Conservation (phyloP, 1,140 invertebrate species). For the Conus betulinus region DNA sequence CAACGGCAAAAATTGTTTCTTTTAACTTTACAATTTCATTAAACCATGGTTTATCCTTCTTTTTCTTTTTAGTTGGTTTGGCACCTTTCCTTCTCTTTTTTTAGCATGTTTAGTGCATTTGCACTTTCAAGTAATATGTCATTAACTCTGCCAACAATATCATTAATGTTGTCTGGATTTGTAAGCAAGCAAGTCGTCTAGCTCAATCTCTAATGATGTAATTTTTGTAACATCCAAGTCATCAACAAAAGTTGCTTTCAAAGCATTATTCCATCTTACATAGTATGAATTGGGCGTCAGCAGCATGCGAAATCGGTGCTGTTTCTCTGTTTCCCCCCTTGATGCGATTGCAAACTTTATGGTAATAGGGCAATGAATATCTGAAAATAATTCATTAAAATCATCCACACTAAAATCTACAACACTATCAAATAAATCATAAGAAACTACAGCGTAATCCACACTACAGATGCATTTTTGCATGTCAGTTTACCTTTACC, state of each 20-base stretch:
- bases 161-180: not conserved
- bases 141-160: not conserved
- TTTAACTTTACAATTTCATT: not conserved
- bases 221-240: not conserved
- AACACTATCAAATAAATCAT: slow-evolving; percentile 1
- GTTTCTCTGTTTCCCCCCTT: not conserved
- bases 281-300: too few species aligned
- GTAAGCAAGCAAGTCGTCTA: not conserved
- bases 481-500: not conserved
- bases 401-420: not conserved
- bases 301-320: not conserved
- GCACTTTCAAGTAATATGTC: not conserved
- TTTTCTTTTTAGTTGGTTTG: not conserved
- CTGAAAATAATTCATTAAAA: slow-evolving; percentile 10
- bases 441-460: not conserved
- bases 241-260: not conserved
- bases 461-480: not conserved
- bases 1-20: not conserved
- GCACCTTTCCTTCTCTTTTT: not conserved
- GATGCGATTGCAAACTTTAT: not conserved
- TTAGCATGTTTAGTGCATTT: not conserved
- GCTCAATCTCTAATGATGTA: not conserved
- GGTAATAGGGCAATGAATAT: not conserved
- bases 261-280: not conserved
- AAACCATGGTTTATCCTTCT: not conserved